Evolutionary conservation across 1,140 invertebrate genomes (phyloP).

Genomic region (Drosophila ercepeae): DNA sequence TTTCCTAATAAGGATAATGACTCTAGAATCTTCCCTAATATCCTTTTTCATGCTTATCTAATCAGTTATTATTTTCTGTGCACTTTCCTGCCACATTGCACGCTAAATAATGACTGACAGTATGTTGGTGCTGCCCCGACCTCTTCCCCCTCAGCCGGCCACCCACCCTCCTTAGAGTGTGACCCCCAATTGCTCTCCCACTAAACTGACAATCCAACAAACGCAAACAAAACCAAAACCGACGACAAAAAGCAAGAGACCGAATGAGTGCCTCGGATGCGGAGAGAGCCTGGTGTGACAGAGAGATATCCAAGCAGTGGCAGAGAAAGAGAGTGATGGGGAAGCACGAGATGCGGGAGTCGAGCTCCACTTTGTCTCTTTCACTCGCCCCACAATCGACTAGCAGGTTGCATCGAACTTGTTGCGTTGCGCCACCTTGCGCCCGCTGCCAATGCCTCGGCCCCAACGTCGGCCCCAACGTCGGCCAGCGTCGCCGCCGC

Average conservation of each 20-base stretch:
- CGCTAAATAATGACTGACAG: slow-evolving; percentile 81
- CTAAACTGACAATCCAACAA: slow-evolving; percentile 70
- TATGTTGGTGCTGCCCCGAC: slow-evolving; percentile 62
- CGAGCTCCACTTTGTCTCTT: neutral
- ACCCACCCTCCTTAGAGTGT: slow-evolving; percentile 19
- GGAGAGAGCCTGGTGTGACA: neutral
- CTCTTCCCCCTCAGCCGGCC: neutral
- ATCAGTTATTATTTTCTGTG: slow-evolving; percentile 13
- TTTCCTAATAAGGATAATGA: neutral
- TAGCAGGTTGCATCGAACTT: slow-evolving; percentile 78
- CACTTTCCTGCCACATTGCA: slow-evolving; percentile 47
- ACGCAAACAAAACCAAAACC: slow-evolving; percentile 61
- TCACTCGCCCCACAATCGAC: slow-evolving; percentile 1
- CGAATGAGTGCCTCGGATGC: neutral
- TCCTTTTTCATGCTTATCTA: no score
- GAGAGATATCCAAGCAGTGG: slow-evolving; percentile 9
- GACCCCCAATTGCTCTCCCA: slow-evolving; percentile 77
- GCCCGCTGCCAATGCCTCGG: slow-evolving; percentile 36
- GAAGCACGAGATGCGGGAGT: slow-evolving; percentile 14
- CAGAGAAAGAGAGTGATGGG: slow-evolving; percentile 7
- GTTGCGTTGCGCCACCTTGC: slow-evolving; percentile 74
- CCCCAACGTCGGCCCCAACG: no score
- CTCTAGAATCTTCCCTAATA: no score
- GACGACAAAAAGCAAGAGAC: slow-evolving; percentile 14
- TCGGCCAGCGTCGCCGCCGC: no score